These are phyloP conservation scores for Egretta garzetta DNA, from an alignment of 2,113 vertebrate species.

Conservation along the genomic window DNA sequence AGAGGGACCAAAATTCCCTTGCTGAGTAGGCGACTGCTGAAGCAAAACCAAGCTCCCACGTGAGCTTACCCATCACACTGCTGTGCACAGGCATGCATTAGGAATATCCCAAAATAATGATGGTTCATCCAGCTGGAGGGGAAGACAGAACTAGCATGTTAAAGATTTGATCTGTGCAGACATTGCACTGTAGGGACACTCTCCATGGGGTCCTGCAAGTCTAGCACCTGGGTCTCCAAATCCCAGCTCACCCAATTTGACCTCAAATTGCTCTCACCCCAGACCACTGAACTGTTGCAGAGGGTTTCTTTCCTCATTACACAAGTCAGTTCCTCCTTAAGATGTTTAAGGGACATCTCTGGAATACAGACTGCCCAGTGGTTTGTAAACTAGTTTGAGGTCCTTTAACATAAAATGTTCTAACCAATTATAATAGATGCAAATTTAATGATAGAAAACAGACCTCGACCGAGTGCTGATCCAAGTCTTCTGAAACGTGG, in stretches of 20 bases:
- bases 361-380: not conserved
- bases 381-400: not conserved
- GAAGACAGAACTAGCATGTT: not conserved
- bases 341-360: not conserved
- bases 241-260: not conserved
- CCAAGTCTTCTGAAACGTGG: not conserved
- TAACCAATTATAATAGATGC: not conserved
- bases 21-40: not conserved
- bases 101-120: not conserved
- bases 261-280: not conserved
- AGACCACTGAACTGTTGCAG: not conserved
- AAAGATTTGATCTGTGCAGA: not conserved
- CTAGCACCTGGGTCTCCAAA: not conserved
- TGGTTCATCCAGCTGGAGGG: not conserved
- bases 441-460: not conserved
- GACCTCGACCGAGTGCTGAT: not conserved
- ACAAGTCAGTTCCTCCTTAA: not conserved
- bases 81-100: not conserved
- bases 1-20: not conserved
- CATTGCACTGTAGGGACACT: fast-evolving
- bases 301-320: not conserved
- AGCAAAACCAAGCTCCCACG: not conserved
- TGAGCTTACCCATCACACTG: not conserved
- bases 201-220: not conserved
- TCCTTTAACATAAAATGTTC: not conserved